Evolutionary conservation across 2,113 vertebrate species (phyloP), one percentile per base, ranked within the genome.

Genomic region (Elachura formosa): DNA sequence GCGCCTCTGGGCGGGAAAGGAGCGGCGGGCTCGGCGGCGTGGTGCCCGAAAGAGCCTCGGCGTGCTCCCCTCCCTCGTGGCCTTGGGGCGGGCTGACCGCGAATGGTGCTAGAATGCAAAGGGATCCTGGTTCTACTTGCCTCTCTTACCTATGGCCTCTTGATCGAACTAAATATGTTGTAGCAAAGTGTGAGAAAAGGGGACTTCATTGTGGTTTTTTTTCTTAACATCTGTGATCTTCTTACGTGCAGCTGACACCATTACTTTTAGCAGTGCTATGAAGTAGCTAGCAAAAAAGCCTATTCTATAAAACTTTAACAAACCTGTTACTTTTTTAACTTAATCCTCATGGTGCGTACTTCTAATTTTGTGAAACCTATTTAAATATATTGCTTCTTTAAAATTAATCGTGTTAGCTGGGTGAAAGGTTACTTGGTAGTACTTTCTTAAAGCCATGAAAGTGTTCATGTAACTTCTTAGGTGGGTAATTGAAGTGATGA

Each of bases 161-260:
- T 22, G 34, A 11, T n/a, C 6, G 10, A 68, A n/a, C 34, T 40
- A 36, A 43, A 3, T 5, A 28, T 8, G 5, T 24, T 79, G 52
- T 24, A 33, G 18, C 9, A 23, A 2, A 18, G 5, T 28, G 14
- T 10, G 33, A 40, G n/a, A 34, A 41, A 45, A 76, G 6, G 2
- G 5, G 9, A 1, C 19, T 34, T 2, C 4, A 18, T 0, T 28
- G 17, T 24, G 3, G 49, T 76, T 17, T 46, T 4, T 63, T 11
- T 6, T 23, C 7, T 29, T 36, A 24, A 14, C 2, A 4, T 11
- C 14, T 54, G 3, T 31, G 49, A 4, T 61, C 4, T 5, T 72
- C 12, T 40, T 38, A 2, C 0, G 1, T 38, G 19, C 4, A 11
- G 26, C 9, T 59, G 34, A 5, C 11, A 22, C 33, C 0, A 0